Percentiles rank a stretch among this genome's conserved stretches.
Evolutionary conservation across 2,888 invertebrate genomes (phyloP).

Genomic region (Acronicta leporina): DNA sequence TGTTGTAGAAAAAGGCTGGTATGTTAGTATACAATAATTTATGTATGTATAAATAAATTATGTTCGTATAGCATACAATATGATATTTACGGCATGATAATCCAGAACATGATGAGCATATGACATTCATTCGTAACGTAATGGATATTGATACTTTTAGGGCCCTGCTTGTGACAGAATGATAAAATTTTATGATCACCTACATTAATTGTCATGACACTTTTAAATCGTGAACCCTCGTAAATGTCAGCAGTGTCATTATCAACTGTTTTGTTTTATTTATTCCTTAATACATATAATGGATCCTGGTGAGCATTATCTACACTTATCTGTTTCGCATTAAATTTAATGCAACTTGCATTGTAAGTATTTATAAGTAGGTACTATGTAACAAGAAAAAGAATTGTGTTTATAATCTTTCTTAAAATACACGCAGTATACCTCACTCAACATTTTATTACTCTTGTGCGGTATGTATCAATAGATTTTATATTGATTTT

Average conservation of each 20-base stretch:
- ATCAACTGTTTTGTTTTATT: slow-evolving; percentile 44
- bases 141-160: slow-evolving; percentile 54
- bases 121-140: slow-evolving; percentile 38
- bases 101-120: slow-evolving; percentile 34
- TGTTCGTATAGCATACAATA: slow-evolving; percentile 12
- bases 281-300: slow-evolving; percentile 40
- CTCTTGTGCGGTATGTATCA: slow-evolving; percentile 28
- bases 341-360: slow-evolving; percentile 47
- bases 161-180: slow-evolving; percentile 48
- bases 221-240: slow-evolving; percentile 65
- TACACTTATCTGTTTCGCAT: slow-evolving; percentile 44
- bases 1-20: neutral
- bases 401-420: slow-evolving; percentile 14
- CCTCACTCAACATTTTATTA: slow-evolving; percentile 28
- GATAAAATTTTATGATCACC: slow-evolving; percentile 60
- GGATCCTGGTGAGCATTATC: slow-evolving; percentile 33
- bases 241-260: slow-evolving; percentile 62
- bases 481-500: slow-evolving; percentile 51
- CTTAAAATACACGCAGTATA: slow-evolving; percentile 11
- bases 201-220: slow-evolving; percentile 67
- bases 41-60: neutral
- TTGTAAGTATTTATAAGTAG: slow-evolving; percentile 33
- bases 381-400: slow-evolving; percentile 28
- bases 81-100: slow-evolving; percentile 23
- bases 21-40: neutral